phyloP scores from a whole-genome alignment of 2,113 vertebrate species.

The Peromyscus leucopus region DNA sequence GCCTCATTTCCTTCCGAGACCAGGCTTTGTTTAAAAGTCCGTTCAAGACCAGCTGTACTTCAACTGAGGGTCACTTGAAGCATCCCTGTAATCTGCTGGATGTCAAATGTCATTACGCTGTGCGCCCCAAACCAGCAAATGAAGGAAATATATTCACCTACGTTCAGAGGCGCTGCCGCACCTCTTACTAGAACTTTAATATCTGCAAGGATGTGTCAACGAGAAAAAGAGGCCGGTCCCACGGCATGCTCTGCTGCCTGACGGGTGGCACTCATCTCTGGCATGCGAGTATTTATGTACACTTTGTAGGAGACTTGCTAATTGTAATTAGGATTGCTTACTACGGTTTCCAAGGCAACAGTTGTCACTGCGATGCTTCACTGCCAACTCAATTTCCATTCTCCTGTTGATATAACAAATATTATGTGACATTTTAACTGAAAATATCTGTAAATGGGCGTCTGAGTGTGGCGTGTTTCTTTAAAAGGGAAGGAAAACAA shows the following conservation, averaged over 20 bases:
- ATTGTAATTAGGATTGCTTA: constrained; percentile 77
- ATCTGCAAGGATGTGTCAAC: constrained; percentile 55
- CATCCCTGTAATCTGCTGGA: constrained; percentile 48
- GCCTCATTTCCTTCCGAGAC: constrained; percentile 75
- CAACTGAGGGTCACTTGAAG: constrained; percentile 69
- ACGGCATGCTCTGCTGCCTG: constrained; percentile 3
- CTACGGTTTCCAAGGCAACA: constrained; percentile 78
- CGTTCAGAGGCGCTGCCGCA: constrained; percentile 44
- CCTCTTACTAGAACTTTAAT: constrained; percentile 54
- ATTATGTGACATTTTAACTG: constrained; percentile 75
- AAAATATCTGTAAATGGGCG: constrained; percentile 77
- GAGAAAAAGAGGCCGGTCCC: constrained; percentile 35
- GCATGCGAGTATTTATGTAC: constrained; percentile 55
- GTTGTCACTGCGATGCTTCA: constrained; percentile 70
- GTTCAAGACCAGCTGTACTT: constrained; percentile 59
- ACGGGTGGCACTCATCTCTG: constrained; percentile 35
- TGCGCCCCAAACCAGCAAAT: not conserved
- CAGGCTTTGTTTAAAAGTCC: constrained; percentile 74
- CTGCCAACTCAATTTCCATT: constrained; percentile 71
- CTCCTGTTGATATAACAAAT: constrained; percentile 78
- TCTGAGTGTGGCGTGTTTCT: constrained; percentile 73
- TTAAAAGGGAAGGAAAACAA: constrained; percentile 78
- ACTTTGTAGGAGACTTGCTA: constrained; percentile 74
- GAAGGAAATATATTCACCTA: constrained; percentile 68
- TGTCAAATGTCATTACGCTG: constrained; percentile 61